These are phyloP conservation scores for Phrynosoma platyrhinos DNA, from an alignment of 2,113 vertebrate species.

Conservation along the genomic window DNA sequence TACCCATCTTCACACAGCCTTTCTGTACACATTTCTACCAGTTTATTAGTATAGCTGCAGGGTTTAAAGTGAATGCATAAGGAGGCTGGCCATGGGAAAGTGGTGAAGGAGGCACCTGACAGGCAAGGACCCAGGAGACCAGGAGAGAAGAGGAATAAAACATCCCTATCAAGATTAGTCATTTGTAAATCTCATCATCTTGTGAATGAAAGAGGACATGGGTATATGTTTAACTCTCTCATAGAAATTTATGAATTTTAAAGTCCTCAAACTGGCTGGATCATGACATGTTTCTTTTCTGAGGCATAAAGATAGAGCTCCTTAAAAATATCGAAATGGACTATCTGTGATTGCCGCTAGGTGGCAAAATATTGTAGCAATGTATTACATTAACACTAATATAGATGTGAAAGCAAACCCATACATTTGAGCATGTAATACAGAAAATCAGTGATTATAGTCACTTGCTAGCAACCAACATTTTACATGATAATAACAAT, in stretches of 20 bases:
- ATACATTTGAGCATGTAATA: not conserved
- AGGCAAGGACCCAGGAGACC: too few relatives aligned
- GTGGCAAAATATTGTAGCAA: constrained; percentile 6
- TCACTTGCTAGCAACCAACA: not conserved
- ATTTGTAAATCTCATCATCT: too few relatives aligned
- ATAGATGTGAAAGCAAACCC: not conserved
- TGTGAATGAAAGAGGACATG: not conserved
- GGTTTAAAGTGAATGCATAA: too few relatives aligned
- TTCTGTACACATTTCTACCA: too few relatives aligned
- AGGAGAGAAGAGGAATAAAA: too few relatives aligned
- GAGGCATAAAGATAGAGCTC: not conserved
- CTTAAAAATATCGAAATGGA: not conserved
- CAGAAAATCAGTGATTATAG: not conserved
- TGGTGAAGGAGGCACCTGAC: too few relatives aligned
- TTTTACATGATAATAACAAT: not conserved
- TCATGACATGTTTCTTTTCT: not conserved
- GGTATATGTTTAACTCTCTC: not conserved
- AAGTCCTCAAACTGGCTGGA: too few relatives aligned
- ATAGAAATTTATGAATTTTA: not conserved
- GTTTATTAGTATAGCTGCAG: too few relatives aligned
- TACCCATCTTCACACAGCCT: too few relatives aligned
- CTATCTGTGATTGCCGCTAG: not conserved
- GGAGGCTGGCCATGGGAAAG: too few relatives aligned
- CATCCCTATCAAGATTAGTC: too few relatives aligned
- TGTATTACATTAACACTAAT: not conserved